Percentiles rank a stretch among this genome's conserved stretches.
These are phyloP conservation scores for Craseonycteris thonglongyai DNA, from an alignment of 2,113 vertebrate species.

Conservation along the genomic window DNA sequence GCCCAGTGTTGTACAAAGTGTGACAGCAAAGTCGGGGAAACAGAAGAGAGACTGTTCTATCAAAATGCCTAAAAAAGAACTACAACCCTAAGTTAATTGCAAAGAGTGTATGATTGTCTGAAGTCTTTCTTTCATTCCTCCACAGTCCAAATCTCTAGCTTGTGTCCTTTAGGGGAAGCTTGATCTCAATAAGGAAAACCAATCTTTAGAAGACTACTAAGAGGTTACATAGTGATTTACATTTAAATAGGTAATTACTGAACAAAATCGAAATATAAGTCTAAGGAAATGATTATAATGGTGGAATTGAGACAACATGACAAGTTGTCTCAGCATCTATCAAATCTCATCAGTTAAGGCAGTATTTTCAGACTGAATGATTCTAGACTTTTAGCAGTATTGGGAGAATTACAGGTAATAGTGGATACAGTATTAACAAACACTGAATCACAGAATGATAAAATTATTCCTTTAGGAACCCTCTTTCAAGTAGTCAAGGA, in stretches of 20 bases:
- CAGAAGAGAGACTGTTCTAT: background rate
- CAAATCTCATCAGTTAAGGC: background rate
- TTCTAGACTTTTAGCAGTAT: background rate
- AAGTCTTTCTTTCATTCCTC: background rate
- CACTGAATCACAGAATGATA: background rate
- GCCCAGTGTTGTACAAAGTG: background rate
- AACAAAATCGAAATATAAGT: slow-evolving; percentile 69
- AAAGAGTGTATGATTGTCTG: background rate
- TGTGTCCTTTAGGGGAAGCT: slow-evolving; percentile 15
- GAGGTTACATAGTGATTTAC: slow-evolving; percentile 70
- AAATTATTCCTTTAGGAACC: background rate
- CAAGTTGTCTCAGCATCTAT: background rate
- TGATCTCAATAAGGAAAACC: slow-evolving; percentile 50
- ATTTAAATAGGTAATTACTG: slow-evolving; percentile 73
- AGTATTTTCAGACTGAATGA: background rate
- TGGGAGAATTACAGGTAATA: background rate
- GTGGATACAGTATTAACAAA: background rate
- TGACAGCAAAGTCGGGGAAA: background rate
- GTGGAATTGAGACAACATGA: slow-evolving; percentile 23
- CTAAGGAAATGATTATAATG: slow-evolving; percentile 50
- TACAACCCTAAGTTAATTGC: background rate
- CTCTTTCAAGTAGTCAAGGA: background rate
- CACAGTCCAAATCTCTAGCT: background rate
- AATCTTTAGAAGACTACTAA: slow-evolving; percentile 59
- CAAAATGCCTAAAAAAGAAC: background rate